A percentile compares a stretch with the other conserved stretches of the same genome.
Evolutionary conservation across 1,140 invertebrate genomes (phyloP).

Genomic region (Calycopis cecrops): DNA sequence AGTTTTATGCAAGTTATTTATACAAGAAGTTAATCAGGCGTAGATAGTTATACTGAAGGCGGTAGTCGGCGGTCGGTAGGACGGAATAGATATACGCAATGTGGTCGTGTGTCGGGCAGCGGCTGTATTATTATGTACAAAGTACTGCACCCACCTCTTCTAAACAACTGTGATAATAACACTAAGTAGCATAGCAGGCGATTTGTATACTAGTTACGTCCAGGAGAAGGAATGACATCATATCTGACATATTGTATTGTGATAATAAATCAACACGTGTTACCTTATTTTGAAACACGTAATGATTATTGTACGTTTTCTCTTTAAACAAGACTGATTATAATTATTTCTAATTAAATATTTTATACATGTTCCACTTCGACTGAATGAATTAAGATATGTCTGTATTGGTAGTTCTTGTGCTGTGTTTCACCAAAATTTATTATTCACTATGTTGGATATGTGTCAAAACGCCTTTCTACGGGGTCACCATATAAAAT

Average conservation of each 20-base stretch:
- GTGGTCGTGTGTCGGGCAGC: slow-evolving; percentile 59
- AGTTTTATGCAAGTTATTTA: slow-evolving; percentile 34
- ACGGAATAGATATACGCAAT: slow-evolving; percentile 41
- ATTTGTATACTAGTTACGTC: slow-evolving; percentile 76
- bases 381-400: slow-evolving; percentile 69
- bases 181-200: slow-evolving; percentile 76
- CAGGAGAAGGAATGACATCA: slow-evolving; percentile 76
- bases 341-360: slow-evolving; percentile 74
- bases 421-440: slow-evolving; percentile 62
- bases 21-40: slow-evolving; percentile 16
- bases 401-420: slow-evolving; percentile 69
- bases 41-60: slow-evolving; percentile 28
- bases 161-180: slow-evolving; percentile 77
- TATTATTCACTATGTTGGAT: slow-evolving; percentile 73
- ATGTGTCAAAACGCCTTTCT: slow-evolving; percentile 71
- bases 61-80: slow-evolving; percentile 23
- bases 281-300: slow-evolving; percentile 53
- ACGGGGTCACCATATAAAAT: slow-evolving; percentile 63
- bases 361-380: slow-evolving; percentile 72
- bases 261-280: slow-evolving; percentile 63
- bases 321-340: slow-evolving; percentile 76
- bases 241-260: slow-evolving; percentile 77
- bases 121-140: slow-evolving; percentile 71
- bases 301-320: slow-evolving; percentile 65
- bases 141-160: slow-evolving; percentile 75